Conservation (phyloP, 1,140 invertebrate species). For the Halyomorpha halys region DNA sequence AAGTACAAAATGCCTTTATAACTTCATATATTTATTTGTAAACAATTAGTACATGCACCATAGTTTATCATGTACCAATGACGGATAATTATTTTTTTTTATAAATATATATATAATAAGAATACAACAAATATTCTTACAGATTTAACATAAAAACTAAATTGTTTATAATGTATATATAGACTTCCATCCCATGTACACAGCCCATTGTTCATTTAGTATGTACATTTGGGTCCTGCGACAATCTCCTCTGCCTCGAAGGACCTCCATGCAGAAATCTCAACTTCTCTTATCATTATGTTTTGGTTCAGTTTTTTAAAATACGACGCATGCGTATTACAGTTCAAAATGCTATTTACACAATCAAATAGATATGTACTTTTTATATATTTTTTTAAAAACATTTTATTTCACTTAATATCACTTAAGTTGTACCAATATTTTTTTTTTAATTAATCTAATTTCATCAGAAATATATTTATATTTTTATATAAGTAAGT, state of each 20-base stretch:
- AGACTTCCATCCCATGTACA: not conserved
- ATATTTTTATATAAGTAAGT: not conserved
- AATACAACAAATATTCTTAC: too few relatives aligned
- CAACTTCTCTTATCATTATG: not conserved
- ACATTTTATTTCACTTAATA: not conserved
- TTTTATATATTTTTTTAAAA: not conserved
- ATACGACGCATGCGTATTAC: not conserved
- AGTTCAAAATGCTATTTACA: not conserved
- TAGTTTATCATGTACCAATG: not conserved
- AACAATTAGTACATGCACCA: not conserved
- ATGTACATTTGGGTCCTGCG: not conserved
- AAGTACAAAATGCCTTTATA: not conserved
- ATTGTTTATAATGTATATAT: not conserved
- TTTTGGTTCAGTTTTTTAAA: not conserved
- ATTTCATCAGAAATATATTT: not conserved
- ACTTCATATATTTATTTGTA: not conserved
- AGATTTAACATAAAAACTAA: slow-evolving; percentile 1
- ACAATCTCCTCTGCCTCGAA: not conserved
- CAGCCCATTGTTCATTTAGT: not conserved
- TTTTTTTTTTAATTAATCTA: too few relatives aligned
- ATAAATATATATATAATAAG: too few relatives aligned
- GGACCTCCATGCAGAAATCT: not conserved
- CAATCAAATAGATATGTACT: slow-evolving; percentile 12
- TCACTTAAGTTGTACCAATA: too few relatives aligned
- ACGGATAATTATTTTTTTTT: not conserved